A percentile compares a stretch with the other conserved stretches of the same genome.
Conservation (phyloP, 2,113 vertebrate genomes). For the Antennarius striatus region DNA sequence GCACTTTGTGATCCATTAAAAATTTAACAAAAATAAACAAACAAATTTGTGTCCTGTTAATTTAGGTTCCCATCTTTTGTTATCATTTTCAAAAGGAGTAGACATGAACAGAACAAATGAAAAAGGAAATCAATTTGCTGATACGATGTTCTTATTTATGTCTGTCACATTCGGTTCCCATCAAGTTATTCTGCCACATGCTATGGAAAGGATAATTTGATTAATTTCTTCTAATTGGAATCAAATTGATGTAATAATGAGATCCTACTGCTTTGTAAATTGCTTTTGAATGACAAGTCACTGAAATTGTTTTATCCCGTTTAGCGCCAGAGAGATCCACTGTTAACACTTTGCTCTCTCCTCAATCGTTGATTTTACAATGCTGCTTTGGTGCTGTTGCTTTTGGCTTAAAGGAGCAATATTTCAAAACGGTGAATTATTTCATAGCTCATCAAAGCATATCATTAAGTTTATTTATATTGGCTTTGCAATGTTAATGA, state of each 20-base stretch:
- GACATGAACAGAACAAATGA: constrained; percentile 3
- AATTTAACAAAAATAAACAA: not conserved
- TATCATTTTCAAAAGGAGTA: constrained; percentile 14
- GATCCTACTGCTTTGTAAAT: constrained; percentile 65
- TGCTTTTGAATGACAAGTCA: constrained; percentile 63
- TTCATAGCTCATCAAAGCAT: constrained; percentile 65
- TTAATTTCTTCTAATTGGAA: constrained; percentile 71
- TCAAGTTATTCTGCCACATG: constrained; percentile 54
- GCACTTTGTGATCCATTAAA: constrained; percentile 8
- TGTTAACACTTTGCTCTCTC: constrained; percentile 53
- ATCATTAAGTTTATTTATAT: constrained; percentile 57
- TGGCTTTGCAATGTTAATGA: constrained; percentile 43
- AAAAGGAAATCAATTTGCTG: constrained; percentile 46
- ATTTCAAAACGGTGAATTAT: constrained; percentile 51
- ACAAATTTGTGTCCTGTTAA: constrained; percentile 9
- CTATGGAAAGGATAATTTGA: constrained; percentile 69
- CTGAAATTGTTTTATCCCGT: constrained; percentile 37
- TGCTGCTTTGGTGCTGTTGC: constrained; percentile 16
- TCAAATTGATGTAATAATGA: constrained; percentile 74
- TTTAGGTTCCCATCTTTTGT: constrained; percentile 44
- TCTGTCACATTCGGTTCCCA: constrained; percentile 43
- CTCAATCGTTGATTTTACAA: constrained; percentile 1
- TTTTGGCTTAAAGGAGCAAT: constrained; percentile 38
- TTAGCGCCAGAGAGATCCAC: constrained; percentile 32
- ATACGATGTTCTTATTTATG: constrained; percentile 39